These are phyloP conservation scores for Leucoraja ocellata DNA, from an alignment of 2,797 vertebrate species.

Conservation along the genomic window DNA sequence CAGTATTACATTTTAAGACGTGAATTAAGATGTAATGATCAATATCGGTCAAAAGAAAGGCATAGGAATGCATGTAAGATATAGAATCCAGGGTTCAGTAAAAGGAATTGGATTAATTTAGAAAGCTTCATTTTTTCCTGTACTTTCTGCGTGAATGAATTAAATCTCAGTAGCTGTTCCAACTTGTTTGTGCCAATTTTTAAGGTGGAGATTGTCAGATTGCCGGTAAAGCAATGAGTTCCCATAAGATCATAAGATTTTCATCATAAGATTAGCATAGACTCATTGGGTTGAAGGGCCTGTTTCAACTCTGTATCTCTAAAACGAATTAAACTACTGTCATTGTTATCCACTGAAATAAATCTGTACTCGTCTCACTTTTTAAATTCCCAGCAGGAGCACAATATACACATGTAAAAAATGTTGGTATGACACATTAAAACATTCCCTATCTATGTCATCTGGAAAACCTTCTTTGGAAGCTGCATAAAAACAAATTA, in stretches of 20 bases:
- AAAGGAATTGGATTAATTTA: neutral
- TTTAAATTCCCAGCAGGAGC: neutral
- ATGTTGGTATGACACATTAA: neutral
- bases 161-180: neutral
- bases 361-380: neutral
- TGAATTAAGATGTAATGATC: neutral
- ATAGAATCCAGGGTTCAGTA: neutral
- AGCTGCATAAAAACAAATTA: neutral
- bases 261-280: too few species aligned
- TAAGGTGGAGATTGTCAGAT: neutral
- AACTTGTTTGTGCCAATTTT: neutral
- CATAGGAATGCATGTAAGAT: neutral
- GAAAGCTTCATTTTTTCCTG: neutral
- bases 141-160: neutral
- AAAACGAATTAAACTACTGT: neutral
- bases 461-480: constrained; percentile 3
- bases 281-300: too few species aligned
- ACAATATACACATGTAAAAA: neutral
- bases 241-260: too few species aligned
- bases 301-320: too few species aligned
- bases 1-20: neutral
- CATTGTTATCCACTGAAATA: neutral
- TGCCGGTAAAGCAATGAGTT: neutral
- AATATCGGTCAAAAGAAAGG: neutral
- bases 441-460: neutral